A percentile compares a stretch with the other conserved stretches of the same genome.
Conservation (phyloP, 2,888 invertebrate genomes). For the Stratiomys singularior region DNA sequence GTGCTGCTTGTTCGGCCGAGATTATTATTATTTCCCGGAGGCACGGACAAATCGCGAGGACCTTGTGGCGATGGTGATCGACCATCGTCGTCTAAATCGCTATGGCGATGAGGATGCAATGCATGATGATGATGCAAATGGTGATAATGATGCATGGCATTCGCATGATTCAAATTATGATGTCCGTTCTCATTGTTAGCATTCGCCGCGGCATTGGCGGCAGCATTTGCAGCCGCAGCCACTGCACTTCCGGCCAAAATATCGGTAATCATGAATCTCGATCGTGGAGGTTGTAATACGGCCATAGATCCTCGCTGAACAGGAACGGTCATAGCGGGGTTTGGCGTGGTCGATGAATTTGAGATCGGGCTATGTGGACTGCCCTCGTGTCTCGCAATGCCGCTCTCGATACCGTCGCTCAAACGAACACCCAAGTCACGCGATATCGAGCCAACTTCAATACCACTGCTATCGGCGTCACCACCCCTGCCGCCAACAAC, state of each 20-base stretch:
- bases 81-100: slow-evolving; percentile 58
- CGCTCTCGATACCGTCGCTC: slow-evolving; percentile 53
- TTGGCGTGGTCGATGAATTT: slow-evolving; percentile 61
- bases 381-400: slow-evolving; percentile 60
- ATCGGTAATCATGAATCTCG: slow-evolving; percentile 91
- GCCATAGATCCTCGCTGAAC: slow-evolving; percentile 66
- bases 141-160: slow-evolving; percentile 52
- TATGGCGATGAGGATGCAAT: slow-evolving; percentile 58
- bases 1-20: slow-evolving; percentile 57
- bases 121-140: slow-evolving; percentile 53
- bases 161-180: slow-evolving; percentile 48
- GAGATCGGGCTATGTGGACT: slow-evolving; percentile 60
- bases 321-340: slow-evolving; percentile 66
- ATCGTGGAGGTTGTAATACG: slow-evolving; percentile 75
- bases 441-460: slow-evolving; percentile 50
- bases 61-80: slow-evolving; percentile 64
- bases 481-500: slow-evolving; percentile 58
- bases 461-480: slow-evolving; percentile 8
- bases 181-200: slow-evolving; percentile 44
- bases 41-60: slow-evolving; percentile 57
- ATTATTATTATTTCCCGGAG: slow-evolving; percentile 53
- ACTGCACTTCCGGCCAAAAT: slow-evolving; percentile 74
- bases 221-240: slow-evolving; percentile 62
- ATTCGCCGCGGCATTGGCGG: slow-evolving; percentile 53
- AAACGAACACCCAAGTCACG: slow-evolving; percentile 61